Conservation (phyloP, 2,888 invertebrate genomes). For the Oscheius sp. region DNA sequence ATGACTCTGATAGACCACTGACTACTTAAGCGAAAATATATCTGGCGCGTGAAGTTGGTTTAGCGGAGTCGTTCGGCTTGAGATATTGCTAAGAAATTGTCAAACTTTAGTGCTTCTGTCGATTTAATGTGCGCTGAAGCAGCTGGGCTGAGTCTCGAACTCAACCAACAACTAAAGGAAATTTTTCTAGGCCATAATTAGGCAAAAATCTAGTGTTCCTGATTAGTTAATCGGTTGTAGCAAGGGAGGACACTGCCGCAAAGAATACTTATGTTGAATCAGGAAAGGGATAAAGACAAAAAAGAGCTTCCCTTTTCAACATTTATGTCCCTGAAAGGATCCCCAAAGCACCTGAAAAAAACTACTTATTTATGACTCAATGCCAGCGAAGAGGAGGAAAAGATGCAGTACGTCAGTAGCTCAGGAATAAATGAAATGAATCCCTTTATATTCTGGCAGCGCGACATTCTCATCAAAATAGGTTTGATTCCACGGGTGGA, state of each 20-base stretch:
- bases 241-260: not conserved
- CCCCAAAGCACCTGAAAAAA: not conserved
- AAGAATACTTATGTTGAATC: not conserved
- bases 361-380: conserved; percentile 4
- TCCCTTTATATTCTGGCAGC: too few relatives aligned
- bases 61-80: not conserved
- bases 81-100: not conserved
- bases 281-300: not conserved
- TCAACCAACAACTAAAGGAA: not conserved
- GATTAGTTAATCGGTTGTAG: not conserved
- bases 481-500: too few relatives aligned
- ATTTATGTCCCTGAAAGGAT: not conserved
- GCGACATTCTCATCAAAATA: too few relatives aligned
- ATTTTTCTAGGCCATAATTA: not conserved
- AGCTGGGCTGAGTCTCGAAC: not conserved
- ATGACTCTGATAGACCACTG: not conserved
- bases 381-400: not conserved
- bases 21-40: not conserved
- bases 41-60: not conserved
- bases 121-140: not conserved
- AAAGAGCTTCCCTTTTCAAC: not conserved
- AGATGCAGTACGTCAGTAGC: too few relatives aligned
- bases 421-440: too few relatives aligned
- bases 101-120: not conserved
- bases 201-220: not conserved